Percentiles rank a stretch among this genome's conserved stretches.
Conservation (phyloP, 1,140 invertebrate genomes). For the Lasioglossum baleicum region DNA sequence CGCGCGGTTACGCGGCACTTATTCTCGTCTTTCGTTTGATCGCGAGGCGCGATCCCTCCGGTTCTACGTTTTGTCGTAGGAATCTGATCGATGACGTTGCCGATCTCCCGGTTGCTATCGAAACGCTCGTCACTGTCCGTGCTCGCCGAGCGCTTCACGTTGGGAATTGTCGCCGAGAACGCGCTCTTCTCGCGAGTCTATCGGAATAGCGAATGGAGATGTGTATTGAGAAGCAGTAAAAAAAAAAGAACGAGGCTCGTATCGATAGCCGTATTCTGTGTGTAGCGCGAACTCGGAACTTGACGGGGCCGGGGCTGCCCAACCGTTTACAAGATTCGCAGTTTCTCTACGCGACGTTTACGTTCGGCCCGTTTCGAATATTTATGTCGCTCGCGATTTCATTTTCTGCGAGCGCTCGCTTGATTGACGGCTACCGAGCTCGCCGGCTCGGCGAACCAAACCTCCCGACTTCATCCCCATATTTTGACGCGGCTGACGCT, state of each 20-base stretch:
- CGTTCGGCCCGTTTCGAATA: not conserved
- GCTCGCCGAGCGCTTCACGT: not conserved
- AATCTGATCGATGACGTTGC: conserved; percentile 52
- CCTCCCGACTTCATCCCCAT: not conserved
- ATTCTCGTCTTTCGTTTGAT: conserved; percentile 63
- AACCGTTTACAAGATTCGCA: not conserved
- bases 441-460: not conserved
- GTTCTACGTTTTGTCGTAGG: conserved; percentile 32
- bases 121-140: conserved; percentile 7
- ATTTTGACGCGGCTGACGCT: conserved; percentile 12
- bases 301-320: no score
- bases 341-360: not conserved
- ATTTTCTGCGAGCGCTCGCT: not conserved
- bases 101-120: conserved; percentile 29
- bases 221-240: no score
- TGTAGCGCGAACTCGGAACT: no score
- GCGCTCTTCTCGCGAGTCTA: no score
- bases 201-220: no score
- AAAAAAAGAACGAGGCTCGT: no score
- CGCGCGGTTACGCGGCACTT: conserved; percentile 76
- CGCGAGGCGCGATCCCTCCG: conserved; percentile 20
- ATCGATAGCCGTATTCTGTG: no score
- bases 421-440: conserved; percentile 4
- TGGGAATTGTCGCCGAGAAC: not conserved
- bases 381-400: conserved; percentile 15